These are phyloP conservation scores for Lophotriccus pileatus DNA, from an alignment of 2,797 vertebrate species.

Conservation along the genomic window DNA sequence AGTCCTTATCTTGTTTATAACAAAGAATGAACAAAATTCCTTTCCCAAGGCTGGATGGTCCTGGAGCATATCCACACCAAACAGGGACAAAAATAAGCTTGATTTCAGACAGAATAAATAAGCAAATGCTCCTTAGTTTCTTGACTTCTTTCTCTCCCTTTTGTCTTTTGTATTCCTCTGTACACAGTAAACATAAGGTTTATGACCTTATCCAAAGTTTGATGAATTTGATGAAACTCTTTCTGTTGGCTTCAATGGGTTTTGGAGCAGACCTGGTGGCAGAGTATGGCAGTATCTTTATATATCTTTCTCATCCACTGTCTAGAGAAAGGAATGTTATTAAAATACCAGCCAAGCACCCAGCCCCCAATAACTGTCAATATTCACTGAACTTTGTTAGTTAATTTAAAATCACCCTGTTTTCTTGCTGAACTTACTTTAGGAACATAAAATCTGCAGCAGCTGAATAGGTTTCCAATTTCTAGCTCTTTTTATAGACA, in stretches of 20 bases:
- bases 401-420: not conserved
- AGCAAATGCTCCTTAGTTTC: slow-evolving; percentile 20
- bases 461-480: not conserved
- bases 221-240: not conserved
- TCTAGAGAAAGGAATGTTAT: not conserved
- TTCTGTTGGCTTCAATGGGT: not conserved
- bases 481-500: slow-evolving; percentile 14
- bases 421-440: slow-evolving; percentile 22
- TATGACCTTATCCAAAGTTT: not conserved
- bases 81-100: slow-evolving; percentile 34
- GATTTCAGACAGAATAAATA: slow-evolving; percentile 45
- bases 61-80: slow-evolving; percentile 27
- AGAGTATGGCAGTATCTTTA: not conserved
- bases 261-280: not conserved
- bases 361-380: not conserved
- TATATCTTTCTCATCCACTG: not conserved
- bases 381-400: not conserved
- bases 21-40: slow-evolving; percentile 51
- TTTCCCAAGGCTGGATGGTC: slow-evolving; percentile 44
- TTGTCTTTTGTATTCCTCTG: not conserved
- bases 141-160: not conserved
- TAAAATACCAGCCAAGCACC: not conserved
- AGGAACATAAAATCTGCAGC: not conserved
- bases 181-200: not conserved
- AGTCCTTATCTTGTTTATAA: slow-evolving; percentile 65